Conservation (phyloP, 2,797 vertebrate species). For the Onychomys torridus region DNA sequence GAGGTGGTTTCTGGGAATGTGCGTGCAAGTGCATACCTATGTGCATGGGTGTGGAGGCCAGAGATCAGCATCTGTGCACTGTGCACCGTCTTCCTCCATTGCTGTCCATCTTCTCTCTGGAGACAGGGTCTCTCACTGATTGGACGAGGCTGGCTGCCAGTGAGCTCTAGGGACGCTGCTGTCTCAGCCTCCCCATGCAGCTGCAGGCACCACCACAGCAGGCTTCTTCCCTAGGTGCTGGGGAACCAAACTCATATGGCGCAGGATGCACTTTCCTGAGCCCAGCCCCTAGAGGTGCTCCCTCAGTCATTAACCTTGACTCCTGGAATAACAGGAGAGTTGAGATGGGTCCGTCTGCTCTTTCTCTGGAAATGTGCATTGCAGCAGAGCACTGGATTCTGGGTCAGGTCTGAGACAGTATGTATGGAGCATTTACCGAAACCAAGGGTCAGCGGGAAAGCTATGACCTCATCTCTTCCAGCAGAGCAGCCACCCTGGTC, state of each 20-base stretch:
- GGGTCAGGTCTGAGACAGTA: constrained; percentile 57
- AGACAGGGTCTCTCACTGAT: neutral
- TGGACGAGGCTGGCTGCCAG: neutral
- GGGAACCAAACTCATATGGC: neutral
- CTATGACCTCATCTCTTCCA: constrained; percentile 81
- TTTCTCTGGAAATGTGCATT: neutral
- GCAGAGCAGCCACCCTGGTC: constrained; percentile 43
- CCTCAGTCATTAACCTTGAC: constrained; percentile 60
- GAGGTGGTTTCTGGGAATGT: constrained; percentile 19
- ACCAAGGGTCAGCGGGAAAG: constrained; percentile 67
- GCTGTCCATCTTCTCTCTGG: neutral
- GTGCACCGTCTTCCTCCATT: neutral
- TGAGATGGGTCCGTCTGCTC: constrained; percentile 58
- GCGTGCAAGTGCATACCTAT: neutral
- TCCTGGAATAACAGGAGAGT: constrained; percentile 58
- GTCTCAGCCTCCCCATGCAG: neutral
- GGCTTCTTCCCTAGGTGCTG: neutral
- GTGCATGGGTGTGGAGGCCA: neutral
- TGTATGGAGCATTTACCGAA: constrained; percentile 68
- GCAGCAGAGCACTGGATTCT: neutral
- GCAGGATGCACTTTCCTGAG: neutral
- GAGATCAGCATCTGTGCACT: neutral
- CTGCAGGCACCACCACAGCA: neutral
- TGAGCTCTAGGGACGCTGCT: neutral
- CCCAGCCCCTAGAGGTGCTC: neutral